Evolutionary conservation across 1,140 invertebrate genomes (phyloP), one percentile per base, ranked within the genome.

Genomic region (Drosophila orosa): DNA sequence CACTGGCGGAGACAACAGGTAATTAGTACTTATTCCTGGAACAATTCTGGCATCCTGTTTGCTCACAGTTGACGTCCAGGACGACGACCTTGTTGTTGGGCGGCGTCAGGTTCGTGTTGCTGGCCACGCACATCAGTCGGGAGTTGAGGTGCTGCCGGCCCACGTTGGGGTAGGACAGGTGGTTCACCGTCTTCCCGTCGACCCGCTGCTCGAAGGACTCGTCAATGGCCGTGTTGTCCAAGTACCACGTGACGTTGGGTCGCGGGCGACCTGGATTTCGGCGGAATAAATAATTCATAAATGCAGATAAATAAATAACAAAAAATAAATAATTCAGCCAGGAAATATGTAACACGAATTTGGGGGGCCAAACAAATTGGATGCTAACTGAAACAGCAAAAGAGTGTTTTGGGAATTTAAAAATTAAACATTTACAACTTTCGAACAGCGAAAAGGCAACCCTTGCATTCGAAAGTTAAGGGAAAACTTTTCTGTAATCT

Each of bases 51-150:
- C 17, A 42, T 58, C 17, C n/a, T 15, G n/a, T n/a, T 19, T 79
- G 96, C 97, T 97, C 93, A 98, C 97, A 94, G 92, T 97, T 97
- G 74, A 98, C 94, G 92, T 98, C 95, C 81, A 98, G 93, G 55
- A 96, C 95, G 69, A 97, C 95, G 29, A 95, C 93, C 91, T 95
- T 95, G 42, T 94, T 95, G 62, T 95, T 93, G 1, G 97, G 96
- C 24, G 94, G 93, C 7, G 95, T 95, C 65, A 97, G 92, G 92
- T 97, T 97, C 27, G 96, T 97, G 92, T 98, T 98, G 90, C 95
- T 95, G 9, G 97, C 96, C 91, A 97, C 95, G 92, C 96, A 97
- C 63, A 96, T 95, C 59, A 97, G 94, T 71, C 95, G 93, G 35
- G 95, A 94, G 78, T 96, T 95, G 35, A 97, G 93, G 92, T 97